These are phyloP conservation scores for Gadus chalcogrammus DNA, from an alignment of 2,113 vertebrate species.

Conservation along the genomic window DNA sequence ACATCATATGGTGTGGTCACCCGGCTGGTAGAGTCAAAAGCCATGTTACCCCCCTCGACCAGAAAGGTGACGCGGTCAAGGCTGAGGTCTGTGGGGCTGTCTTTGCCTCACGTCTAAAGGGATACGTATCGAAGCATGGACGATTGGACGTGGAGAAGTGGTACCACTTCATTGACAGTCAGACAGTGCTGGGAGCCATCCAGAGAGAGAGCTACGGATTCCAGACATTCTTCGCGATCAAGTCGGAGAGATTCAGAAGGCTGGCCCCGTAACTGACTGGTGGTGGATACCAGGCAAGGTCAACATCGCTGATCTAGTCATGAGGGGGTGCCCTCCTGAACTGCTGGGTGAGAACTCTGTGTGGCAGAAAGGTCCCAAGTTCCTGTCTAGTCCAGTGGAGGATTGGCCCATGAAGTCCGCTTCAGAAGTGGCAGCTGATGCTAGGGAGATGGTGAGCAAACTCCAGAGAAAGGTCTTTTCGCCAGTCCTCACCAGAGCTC, in stretches of 20 bases:
- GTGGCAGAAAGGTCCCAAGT: slow-evolving; percentile 19
- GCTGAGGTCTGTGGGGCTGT: too few species aligned
- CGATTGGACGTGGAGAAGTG: slow-evolving; percentile 11
- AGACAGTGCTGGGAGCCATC: slow-evolving; percentile 29
- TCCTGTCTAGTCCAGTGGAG: neutral
- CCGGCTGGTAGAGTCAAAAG: too few species aligned
- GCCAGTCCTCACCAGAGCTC: neutral
- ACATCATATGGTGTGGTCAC: too few species aligned
- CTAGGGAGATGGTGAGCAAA: neutral
- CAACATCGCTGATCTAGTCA: too few species aligned
- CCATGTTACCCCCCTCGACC: too few species aligned
- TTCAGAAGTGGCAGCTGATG: neutral
- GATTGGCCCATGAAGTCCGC: slow-evolving; percentile 15
- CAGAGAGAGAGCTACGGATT: neutral
- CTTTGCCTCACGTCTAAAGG: neutral
- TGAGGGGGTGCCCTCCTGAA: too few species aligned
- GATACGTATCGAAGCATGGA: slow-evolving; percentile 21
- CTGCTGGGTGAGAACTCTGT: neutral
- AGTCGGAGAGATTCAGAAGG: neutral
- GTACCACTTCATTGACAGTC: slow-evolving; percentile 34
- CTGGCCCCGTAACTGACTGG: neutral
- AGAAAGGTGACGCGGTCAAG: too few species aligned
- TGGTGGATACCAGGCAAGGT: too few species aligned
- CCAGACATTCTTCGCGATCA: slow-evolving; percentile 29
- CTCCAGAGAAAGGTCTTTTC: neutral